Percentiles rank a stretch among this genome's conserved stretches.
Conservation (phyloP, 2,113 vertebrate species). For the Cricetomys ansorgei region DNA sequence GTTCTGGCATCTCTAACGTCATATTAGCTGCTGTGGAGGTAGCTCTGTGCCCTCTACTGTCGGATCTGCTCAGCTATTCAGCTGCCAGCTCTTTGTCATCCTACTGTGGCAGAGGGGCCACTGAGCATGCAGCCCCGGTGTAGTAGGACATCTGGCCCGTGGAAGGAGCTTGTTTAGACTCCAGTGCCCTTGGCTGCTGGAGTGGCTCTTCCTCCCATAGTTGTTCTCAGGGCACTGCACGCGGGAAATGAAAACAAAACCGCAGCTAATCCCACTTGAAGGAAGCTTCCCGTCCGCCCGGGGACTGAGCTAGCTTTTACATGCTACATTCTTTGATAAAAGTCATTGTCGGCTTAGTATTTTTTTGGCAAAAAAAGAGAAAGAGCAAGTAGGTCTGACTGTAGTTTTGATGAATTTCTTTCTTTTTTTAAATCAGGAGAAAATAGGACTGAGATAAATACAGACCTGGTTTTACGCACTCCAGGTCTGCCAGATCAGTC, state of each 20-base stretch:
- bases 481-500: conserved; percentile 59
- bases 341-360: conserved; percentile 35
- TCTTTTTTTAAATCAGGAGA: conserved; percentile 25
- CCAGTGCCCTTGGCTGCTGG: conserved; percentile 9
- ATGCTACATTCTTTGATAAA: neutral
- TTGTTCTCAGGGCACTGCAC: conserved; percentile 18
- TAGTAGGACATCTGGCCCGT: neutral
- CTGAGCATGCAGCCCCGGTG: neutral
- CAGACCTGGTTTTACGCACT: conserved; percentile 56
- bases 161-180: conserved; percentile 11
- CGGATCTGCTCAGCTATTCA: conserved; percentile 19
- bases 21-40: neutral
- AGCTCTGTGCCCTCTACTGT: conserved; percentile 40
- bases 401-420: conserved; percentile 25
- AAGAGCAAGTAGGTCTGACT: conserved; percentile 11
- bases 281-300: conserved; percentile 39
- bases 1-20: conserved; percentile 3
- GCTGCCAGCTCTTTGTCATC: conserved; percentile 5
- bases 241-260: neutral
- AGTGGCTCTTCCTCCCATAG: neutral
- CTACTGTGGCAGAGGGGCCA: neutral
- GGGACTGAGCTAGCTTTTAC: neutral
- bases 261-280: neutral
- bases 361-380: neutral
- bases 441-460: conserved; percentile 47